Percentiles rank a stretch among this genome's conserved stretches.
phyloP scores from a whole-genome alignment of 2,797 vertebrate species.

The Argyrosomus regius region DNA sequence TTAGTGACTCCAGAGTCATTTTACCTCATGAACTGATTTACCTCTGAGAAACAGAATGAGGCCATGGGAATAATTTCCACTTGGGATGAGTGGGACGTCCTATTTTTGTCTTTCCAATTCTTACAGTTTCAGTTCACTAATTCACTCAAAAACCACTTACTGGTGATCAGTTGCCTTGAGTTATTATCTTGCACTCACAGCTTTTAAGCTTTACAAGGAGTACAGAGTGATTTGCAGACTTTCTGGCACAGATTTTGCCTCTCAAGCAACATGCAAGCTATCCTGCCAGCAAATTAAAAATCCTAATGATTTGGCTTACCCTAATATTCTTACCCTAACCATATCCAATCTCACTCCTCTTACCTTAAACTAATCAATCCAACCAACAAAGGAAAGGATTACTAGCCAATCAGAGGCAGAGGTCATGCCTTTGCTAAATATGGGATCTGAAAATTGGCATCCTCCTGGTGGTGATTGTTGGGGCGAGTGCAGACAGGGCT shows the following conservation, averaged over 20 bases:
- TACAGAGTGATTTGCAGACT: not conserved
- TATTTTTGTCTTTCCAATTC: not conserved
- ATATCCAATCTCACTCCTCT: too few relatives aligned
- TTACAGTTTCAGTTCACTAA: not conserved
- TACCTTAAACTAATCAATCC: too few relatives aligned
- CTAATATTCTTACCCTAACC: too few relatives aligned
- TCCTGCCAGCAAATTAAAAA: not conserved
- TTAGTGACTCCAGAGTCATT: slow-evolving; percentile 22
- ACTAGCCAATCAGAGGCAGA: too few relatives aligned
- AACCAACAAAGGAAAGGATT: too few relatives aligned
- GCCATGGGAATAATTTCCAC: not conserved
- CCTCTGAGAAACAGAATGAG: not conserved
- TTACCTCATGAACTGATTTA: slow-evolving; percentile 15
- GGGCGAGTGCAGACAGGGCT: too few relatives aligned
- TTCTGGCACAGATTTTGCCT: not conserved
- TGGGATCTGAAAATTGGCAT: too few relatives aligned
- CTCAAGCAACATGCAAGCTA: not conserved
- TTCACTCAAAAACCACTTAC: not conserved
- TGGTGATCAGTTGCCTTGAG: not conserved
- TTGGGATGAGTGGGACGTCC: too few relatives aligned
- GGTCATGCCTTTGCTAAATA: too few relatives aligned
- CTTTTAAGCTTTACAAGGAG: not conserved
- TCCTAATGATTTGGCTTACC: too few relatives aligned
- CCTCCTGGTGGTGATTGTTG: too few relatives aligned
- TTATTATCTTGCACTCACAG: not conserved